These are phyloP conservation scores for Phalacrocorax aristotelis DNA, from an alignment of 2,113 vertebrate species.

Conservation along the genomic window DNA sequence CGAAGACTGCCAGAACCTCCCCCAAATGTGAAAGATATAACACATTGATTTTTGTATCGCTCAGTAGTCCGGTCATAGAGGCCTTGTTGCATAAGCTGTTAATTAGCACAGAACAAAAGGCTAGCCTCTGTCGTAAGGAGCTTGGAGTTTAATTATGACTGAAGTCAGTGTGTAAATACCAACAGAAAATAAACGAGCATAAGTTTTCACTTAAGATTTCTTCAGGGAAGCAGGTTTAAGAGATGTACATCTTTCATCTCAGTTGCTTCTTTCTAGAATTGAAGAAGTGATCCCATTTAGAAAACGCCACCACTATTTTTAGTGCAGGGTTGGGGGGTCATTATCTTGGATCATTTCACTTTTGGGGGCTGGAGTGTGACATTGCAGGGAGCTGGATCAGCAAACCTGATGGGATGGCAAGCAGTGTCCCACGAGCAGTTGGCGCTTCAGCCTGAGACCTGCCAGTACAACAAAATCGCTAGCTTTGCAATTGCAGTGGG, in stretches of 20 bases:
- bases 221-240: slow-evolving; percentile 25
- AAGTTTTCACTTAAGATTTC: slow-evolving; percentile 40
- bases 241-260: background rate
- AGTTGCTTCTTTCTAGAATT: background rate
- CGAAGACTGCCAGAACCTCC: background rate
- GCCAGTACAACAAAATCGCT: background rate
- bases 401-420: background rate
- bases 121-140: slow-evolving; percentile 44
- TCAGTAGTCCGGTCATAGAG: slow-evolving; percentile 5
- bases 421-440: accelerated
- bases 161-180: slow-evolving; percentile 7
- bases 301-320: background rate
- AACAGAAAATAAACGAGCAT: slow-evolving; percentile 35
- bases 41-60: slow-evolving; percentile 5
- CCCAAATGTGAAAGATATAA: slow-evolving; percentile 12
- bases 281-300: background rate
- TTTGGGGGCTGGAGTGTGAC: background rate
- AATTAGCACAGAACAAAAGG: slow-evolving; percentile 48
- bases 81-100: slow-evolving; percentile 50
- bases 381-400: background rate
- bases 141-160: slow-evolving; percentile 42
- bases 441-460: background rate
- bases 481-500: background rate
- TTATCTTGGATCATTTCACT: background rate
- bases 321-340: accelerated